A percentile compares a stretch with the other conserved stretches of the same genome.
phyloP scores from a whole-genome alignment of 2,113 vertebrate species.

The Cercocebus atys region DNA sequence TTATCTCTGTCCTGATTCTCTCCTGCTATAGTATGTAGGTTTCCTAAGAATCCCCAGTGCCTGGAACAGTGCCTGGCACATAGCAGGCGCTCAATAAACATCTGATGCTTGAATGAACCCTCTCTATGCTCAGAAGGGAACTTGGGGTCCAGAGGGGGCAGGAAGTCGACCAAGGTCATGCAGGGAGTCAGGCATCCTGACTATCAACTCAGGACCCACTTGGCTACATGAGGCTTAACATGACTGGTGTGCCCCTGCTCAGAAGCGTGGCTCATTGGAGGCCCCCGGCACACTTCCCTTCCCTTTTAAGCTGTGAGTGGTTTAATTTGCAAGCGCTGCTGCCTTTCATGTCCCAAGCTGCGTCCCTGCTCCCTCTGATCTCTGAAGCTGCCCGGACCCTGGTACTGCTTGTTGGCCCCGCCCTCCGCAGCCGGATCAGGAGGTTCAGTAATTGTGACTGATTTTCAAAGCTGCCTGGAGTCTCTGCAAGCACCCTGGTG shows the following conservation, averaged over 20 bases:
- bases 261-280: background rate
- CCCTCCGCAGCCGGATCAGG: slow-evolving; percentile 82
- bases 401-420: slow-evolving; percentile 78
- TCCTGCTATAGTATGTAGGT: background rate
- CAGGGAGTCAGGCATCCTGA: background rate
- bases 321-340: slow-evolving; percentile 82
- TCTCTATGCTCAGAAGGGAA: background rate
- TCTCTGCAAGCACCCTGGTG: slow-evolving; percentile 68
- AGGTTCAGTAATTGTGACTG: slow-evolving; percentile 82
- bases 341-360: slow-evolving; percentile 84
- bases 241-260: background rate
- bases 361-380: slow-evolving; percentile 83
- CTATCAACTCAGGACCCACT: background rate
- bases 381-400: slow-evolving; percentile 77
- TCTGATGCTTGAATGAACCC: background rate
- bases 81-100: background rate
- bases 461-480: slow-evolving; percentile 82
- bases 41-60: background rate
- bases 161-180: background rate
- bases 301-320: slow-evolving; percentile 82
- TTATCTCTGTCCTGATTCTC: background rate
- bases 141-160: background rate
- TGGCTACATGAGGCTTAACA: background rate
- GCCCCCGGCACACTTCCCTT: slow-evolving; percentile 71
- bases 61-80: background rate